Conservation (phyloP, 1,140 invertebrate genomes). For the Cotesia typhae region DNA sequence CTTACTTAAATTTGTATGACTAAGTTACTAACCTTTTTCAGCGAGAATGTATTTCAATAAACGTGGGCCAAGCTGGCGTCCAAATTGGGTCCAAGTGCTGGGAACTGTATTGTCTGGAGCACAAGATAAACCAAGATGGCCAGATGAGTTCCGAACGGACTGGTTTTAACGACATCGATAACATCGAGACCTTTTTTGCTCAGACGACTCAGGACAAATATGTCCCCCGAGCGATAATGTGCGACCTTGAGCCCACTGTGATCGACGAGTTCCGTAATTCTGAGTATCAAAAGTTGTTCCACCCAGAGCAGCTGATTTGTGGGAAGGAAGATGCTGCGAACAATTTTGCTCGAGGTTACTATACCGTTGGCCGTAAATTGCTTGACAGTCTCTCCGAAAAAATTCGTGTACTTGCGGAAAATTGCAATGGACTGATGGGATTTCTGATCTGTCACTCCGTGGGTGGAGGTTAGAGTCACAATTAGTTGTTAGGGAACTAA, state of each 20-base stretch:
- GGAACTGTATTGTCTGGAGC: constrained; percentile 35
- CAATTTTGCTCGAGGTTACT: constrained; percentile 89
- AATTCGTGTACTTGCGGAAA: constrained; percentile 83
- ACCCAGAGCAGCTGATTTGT: constrained; percentile 85
- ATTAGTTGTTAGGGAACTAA: too few species aligned
- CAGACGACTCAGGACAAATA: constrained; percentile 33
- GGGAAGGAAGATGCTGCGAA: constrained; percentile 91
- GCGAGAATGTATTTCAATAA: constrained; percentile 37
- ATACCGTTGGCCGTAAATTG: constrained; percentile 91
- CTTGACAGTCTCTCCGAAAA: constrained; percentile 82
- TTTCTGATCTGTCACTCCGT: constrained; percentile 87
- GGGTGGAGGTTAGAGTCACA: constrained; percentile 20
- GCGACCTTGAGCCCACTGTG: constrained; percentile 33
- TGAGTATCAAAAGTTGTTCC: constrained; percentile 84
- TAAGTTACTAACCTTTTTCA: background rate
- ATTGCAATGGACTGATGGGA: constrained; percentile 86
- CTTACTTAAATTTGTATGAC: too few species aligned
- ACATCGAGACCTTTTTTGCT: constrained; percentile 34
- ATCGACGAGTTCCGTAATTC: constrained; percentile 78
- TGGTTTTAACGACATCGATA: constrained; percentile 25
- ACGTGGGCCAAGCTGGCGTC: constrained; percentile 36
- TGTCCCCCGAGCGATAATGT: constrained; percentile 32
- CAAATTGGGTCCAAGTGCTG: constrained; percentile 35
- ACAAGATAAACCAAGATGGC: constrained; percentile 34
- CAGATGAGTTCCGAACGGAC: constrained; percentile 34